These are phyloP conservation scores for Thunnus albacares DNA, from an alignment of 2,797 vertebrate species.

Conservation along the genomic window DNA sequence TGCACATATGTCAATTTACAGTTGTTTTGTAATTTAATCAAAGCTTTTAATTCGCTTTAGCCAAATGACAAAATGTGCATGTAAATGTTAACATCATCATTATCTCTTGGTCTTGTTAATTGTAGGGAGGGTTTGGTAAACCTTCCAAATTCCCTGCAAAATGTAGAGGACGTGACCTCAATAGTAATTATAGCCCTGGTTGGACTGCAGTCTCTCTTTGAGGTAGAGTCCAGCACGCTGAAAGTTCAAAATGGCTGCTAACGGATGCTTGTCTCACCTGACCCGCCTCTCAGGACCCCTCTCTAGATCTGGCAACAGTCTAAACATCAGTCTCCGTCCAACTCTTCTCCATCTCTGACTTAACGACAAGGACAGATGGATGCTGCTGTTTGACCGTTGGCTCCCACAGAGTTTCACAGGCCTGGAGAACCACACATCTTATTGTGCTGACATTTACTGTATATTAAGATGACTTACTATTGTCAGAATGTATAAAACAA, in stretches of 20 bases:
- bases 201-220: conserved; percentile 1
- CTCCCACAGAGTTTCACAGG: conserved; percentile 27
- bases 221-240: conserved; percentile 16
- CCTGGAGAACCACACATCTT: conserved; percentile 18
- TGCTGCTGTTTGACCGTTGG: conserved; percentile 43
- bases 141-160: too few species aligned
- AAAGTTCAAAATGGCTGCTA: conserved; percentile 30
- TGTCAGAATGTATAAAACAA: conserved; percentile 18
- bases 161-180: background rate
- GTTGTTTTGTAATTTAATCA: too few species aligned
- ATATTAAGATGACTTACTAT: conserved; percentile 9
- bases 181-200: background rate
- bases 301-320: conserved; percentile 41
- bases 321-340: conserved; percentile 20
- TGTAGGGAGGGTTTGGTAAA: too few species aligned
- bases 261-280: conserved; percentile 48
- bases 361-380: conserved; percentile 59
- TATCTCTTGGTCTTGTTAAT: too few species aligned
- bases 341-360: conserved; percentile 14
- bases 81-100: too few species aligned
- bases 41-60: too few species aligned
- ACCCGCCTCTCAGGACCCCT: conserved; percentile 39
- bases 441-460: conserved; percentile 28
- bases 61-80: too few species aligned
- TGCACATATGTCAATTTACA: too few species aligned